Evolutionary conservation across 2,888 invertebrate genomes (phyloP).

Genomic region (Eupithecia abbreviata): DNA sequence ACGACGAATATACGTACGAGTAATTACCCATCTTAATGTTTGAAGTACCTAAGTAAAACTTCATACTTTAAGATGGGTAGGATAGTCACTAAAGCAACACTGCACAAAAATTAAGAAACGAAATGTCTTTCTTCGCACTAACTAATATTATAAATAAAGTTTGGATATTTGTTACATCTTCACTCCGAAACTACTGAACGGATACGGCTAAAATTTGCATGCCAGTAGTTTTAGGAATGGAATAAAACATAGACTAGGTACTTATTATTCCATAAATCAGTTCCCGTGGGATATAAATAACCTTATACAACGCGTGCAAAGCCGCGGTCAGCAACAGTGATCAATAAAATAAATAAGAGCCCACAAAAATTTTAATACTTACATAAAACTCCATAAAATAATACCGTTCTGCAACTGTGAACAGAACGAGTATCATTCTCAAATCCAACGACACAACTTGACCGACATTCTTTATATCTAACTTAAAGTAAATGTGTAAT

Average conservation of each 20-base stretch:
- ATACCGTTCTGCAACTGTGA: slow-evolving; percentile 37
- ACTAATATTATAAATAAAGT: too few species aligned
- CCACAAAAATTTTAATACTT: too few species aligned
- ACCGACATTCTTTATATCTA: slow-evolving; percentile 36
- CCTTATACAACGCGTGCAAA: too few species aligned
- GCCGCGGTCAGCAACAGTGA: background rate
- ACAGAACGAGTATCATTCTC: slow-evolving; percentile 31
- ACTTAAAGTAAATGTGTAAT: slow-evolving; percentile 59
- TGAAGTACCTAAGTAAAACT: too few species aligned
- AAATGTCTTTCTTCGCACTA: background rate
- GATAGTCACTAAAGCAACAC: background rate
- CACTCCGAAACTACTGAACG: too few species aligned
- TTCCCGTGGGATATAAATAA: too few species aligned
- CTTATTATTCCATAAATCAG: too few species aligned
- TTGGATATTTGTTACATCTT: slow-evolving; percentile 28
- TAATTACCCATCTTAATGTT: background rate
- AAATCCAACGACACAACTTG: slow-evolving; percentile 39
- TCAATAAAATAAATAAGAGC: background rate
- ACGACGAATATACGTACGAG: background rate
- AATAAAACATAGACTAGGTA: too few species aligned
- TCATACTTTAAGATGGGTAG: too few species aligned
- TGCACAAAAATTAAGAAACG: background rate
- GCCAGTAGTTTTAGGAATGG: too few species aligned
- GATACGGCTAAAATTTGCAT: too few species aligned
- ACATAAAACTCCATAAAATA: slow-evolving; percentile 4